Evolutionary conservation across 2,888 invertebrate species (phyloP), one percentile per base, ranked within the genome.

Genomic region (Tiphia femorata): DNA sequence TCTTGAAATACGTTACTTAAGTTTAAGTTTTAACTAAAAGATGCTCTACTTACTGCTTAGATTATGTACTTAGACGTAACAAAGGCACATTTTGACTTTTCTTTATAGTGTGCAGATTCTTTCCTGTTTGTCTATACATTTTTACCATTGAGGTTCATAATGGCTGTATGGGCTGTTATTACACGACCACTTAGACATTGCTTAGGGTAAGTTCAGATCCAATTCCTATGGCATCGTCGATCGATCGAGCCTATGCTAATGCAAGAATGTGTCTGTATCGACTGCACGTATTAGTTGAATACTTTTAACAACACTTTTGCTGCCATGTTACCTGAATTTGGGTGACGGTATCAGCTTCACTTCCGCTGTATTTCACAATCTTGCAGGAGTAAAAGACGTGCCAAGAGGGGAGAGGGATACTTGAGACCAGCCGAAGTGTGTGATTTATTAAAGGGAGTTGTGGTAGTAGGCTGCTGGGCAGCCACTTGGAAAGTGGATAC

Each of bases 41-140:
- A n/a, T n/a, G n/a, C n/a, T n/a, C 46, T 16, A 12, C 1, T 16
- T 14, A 54, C 21, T 12, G 19, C 12, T 29, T 25, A 30, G 1
- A n/a, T 6, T 19, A 5, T 49, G 6, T 5, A 19, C n/a, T 12
- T 27, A 10, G 20, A 47, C 21, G 1, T 52, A n/a, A 29, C 17
- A n/a, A n/a, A 2, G 1, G n/a, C 6, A 10, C 20, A n/a, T 29
- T 27, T 54, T 38, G 47, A 14, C 17, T 12, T 30, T 47, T 63
- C 60, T 41, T 86, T 69, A 85, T 52, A 91, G 85, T 98, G 98
- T 85, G 92, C 95, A 21, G 99, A 99, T 85, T 97, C 98, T 16
- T 96, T 99, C 84, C 87, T 98, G 49, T 98, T 96, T 86, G 92
- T 98, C 50, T 98, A 98, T 84, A 98, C 99, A 49, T 97, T 98